phyloP scores from a whole-genome alignment of 2,113 vertebrate species.

The Mus spicilegus region DNA sequence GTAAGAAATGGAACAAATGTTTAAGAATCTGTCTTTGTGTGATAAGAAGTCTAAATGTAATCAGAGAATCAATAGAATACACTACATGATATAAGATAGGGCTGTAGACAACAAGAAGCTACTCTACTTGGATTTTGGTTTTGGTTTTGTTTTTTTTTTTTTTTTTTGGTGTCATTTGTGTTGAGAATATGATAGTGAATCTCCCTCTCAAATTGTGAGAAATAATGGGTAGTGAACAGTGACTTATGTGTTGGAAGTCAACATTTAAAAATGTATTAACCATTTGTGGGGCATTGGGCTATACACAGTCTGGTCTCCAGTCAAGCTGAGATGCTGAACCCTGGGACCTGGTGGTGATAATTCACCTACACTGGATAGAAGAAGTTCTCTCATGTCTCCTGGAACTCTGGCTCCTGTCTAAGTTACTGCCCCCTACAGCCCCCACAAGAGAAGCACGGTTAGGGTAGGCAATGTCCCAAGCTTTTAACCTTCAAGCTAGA shows the following conservation, averaged over 20 bases:
- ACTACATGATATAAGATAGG: not conserved
- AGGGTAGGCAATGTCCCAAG: too few species aligned
- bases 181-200: slow-evolving; percentile 22
- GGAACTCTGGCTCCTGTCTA: too few species aligned
- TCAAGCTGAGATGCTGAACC: too few species aligned
- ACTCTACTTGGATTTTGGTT: not conserved
- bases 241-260: not conserved
- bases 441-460: too few species aligned
- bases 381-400: too few species aligned
- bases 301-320: too few species aligned
- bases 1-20: not conserved
- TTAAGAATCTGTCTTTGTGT: not conserved
- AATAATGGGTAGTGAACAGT: not conserved
- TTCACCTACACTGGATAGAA: too few species aligned
- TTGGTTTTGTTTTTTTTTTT: not conserved
- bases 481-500: too few species aligned
- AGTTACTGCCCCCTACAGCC: too few species aligned
- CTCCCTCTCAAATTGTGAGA: not conserved
- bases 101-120: not conserved
- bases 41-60: not conserved
- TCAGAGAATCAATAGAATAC: not conserved
- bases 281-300: too few species aligned
- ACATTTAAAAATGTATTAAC: not conserved
- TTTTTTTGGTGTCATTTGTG: not conserved
- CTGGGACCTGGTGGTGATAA: too few species aligned